These are phyloP conservation scores for Pterocles burchelli DNA, from an alignment of 2,113 vertebrate genomes.

Conservation along the genomic window DNA sequence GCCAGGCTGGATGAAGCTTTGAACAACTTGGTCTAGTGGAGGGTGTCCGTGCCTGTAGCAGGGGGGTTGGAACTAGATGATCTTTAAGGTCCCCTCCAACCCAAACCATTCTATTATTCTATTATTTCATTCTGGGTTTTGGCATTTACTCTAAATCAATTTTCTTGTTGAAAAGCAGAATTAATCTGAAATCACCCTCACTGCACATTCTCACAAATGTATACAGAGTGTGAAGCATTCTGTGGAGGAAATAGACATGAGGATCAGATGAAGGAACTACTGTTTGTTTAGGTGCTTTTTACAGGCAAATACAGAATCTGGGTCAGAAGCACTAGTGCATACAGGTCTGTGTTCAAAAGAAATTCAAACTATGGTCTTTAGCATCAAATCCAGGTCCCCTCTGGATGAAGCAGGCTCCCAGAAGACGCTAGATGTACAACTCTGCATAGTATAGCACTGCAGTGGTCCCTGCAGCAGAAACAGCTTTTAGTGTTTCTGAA, in stretches of 20 bases:
- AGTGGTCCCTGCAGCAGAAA: neutral
- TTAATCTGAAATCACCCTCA: neutral
- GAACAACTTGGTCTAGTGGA: too few relatives aligned
- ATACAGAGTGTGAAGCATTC: neutral
- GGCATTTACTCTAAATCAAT: accelerated
- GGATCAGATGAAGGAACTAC: neutral
- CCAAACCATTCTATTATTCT: too few relatives aligned
- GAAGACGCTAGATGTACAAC: neutral
- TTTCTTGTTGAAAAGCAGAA: neutral
- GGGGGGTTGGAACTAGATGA: too few relatives aligned
- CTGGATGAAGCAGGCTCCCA: neutral
- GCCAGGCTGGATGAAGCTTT: too few relatives aligned
- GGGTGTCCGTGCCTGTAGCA: too few relatives aligned
- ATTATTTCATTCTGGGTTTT: neutral
- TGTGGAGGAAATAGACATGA: neutral
- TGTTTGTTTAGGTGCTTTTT: neutral
- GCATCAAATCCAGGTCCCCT: neutral
- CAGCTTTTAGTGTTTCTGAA: neutral
- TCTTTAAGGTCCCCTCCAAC: too few relatives aligned
- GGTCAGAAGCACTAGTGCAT: neutral
- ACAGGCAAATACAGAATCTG: neutral
- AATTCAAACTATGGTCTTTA: neutral
- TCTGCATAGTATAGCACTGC: neutral
- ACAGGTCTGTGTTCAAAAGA: neutral
- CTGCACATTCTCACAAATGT: neutral